Evolutionary conservation across 2,888 invertebrate genomes (phyloP).

Genomic region (Cyclophora albipunctata): DNA sequence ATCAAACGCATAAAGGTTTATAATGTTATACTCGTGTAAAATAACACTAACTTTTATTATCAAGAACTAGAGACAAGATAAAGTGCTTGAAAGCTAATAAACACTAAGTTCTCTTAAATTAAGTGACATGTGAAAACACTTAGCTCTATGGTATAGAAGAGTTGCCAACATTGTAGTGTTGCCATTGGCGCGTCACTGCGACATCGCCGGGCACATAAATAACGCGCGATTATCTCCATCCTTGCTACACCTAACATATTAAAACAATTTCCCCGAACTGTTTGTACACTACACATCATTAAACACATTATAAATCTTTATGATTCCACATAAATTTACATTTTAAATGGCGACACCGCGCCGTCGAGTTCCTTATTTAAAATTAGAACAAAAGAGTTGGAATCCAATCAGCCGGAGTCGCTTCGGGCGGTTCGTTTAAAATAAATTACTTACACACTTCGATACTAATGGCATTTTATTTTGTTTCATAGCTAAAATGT

Average conservation of each 20-base stretch:
- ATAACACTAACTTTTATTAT: no score
- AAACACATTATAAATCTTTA: slow-evolving; percentile 48
- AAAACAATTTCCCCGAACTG: slow-evolving; percentile 33
- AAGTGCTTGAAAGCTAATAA: no score
- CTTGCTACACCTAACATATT: slow-evolving; percentile 25
- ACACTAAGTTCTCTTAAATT: no score
- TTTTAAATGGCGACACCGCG: slow-evolving; percentile 45
- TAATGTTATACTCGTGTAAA: no score
- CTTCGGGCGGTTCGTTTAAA: slow-evolving; percentile 19
- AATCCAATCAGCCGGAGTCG: slow-evolving; percentile 25
- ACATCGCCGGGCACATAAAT: slow-evolving; percentile 5
- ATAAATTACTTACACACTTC: slow-evolving; percentile 20
- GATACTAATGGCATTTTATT: slow-evolving; percentile 19
- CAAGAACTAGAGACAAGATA: no score
- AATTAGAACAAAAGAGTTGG: slow-evolving; percentile 50
- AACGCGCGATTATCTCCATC: slow-evolving; percentile 24
- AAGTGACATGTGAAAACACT: no score
- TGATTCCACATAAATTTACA: slow-evolving; percentile 59
- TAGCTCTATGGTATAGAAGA: not conserved
- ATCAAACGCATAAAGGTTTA: no score
- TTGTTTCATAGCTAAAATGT: not conserved
- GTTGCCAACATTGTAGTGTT: not conserved
- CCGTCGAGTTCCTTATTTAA: slow-evolving; percentile 25
- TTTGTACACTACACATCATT: slow-evolving; percentile 35
- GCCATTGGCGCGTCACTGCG: not conserved